These are phyloP conservation scores for Rhinolophus ferrumequinum DNA, from an alignment of 2,113 vertebrate genomes.

Conservation along the genomic window DNA sequence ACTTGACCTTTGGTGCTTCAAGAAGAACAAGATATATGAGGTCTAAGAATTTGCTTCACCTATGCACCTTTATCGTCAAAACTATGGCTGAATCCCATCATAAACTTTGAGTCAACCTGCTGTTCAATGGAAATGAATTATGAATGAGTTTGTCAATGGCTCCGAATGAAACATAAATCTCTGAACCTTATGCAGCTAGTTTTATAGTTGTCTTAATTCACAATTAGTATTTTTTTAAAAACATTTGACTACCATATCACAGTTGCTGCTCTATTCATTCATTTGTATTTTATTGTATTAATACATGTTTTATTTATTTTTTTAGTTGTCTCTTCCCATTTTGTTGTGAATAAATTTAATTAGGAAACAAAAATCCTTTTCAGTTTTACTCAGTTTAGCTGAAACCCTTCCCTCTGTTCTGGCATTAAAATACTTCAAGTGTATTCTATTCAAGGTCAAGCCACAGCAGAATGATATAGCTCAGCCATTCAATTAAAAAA, in stretches of 20 bases:
- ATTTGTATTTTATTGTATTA: not conserved
- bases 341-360: slow-evolving; percentile 18
- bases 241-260: not conserved
- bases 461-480: slow-evolving; percentile 34
- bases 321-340: not conserved
- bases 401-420: not conserved
- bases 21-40: slow-evolving; percentile 51
- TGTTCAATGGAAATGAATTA: slow-evolving; percentile 52
- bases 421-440: slow-evolving; percentile 27
- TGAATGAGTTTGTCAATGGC: not conserved
- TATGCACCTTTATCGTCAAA: not conserved
- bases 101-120: slow-evolving; percentile 22
- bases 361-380: not conserved
- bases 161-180: slow-evolving; percentile 47
- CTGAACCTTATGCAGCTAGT: slow-evolving; percentile 26
- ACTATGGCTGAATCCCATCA: slow-evolving; percentile 47
- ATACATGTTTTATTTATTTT: not conserved
- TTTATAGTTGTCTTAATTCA: not conserved
- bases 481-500: slow-evolving; percentile 18
- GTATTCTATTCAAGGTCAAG: slow-evolving; percentile 43
- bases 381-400: slow-evolving; percentile 10
- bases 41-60: not conserved
- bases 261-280: not conserved
- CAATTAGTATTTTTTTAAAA: not conserved
- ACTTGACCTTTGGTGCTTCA: not conserved